phyloP scores from a whole-genome alignment of 2,113 vertebrate genomes.

The Apodemus speciosus region DNA sequence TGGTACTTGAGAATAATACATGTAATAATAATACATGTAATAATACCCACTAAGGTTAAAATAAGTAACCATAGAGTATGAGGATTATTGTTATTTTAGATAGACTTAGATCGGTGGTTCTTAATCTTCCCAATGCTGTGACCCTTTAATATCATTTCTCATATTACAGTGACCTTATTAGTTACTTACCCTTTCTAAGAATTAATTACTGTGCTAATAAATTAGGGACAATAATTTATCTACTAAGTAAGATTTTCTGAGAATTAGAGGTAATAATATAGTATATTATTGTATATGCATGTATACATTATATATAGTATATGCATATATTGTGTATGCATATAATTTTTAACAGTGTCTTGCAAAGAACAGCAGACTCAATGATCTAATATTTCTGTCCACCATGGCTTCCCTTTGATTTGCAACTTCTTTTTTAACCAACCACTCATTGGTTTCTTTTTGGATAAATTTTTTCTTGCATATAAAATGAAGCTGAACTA shows the following conservation, averaged over 20 bases:
- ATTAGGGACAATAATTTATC: background rate
- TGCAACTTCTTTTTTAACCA: background rate
- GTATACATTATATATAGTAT: too few species aligned
- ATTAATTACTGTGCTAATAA: background rate
- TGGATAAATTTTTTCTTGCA: background rate
- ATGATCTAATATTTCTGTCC: background rate
- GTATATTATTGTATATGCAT: background rate
- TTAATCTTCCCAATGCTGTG: background rate
- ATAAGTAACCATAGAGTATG: background rate
- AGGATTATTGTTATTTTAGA: background rate
- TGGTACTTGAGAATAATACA: background rate
- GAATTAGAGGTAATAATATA: constrained; percentile 1
- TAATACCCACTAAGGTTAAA: background rate
- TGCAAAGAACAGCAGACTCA: background rate
- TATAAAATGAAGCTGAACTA: background rate
- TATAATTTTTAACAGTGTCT: background rate
- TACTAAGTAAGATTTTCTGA: background rate
- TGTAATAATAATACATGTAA: background rate
- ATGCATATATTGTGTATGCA: too few species aligned
- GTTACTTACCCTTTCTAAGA: background rate
- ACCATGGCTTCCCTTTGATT: background rate
- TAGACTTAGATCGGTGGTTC: background rate
- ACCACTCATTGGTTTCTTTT: background rate
- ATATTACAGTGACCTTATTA: background rate
- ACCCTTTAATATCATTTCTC: background rate